phyloP scores from a whole-genome alignment of 2,797 vertebrate species.

The Sebastes steindachneri region DNA sequence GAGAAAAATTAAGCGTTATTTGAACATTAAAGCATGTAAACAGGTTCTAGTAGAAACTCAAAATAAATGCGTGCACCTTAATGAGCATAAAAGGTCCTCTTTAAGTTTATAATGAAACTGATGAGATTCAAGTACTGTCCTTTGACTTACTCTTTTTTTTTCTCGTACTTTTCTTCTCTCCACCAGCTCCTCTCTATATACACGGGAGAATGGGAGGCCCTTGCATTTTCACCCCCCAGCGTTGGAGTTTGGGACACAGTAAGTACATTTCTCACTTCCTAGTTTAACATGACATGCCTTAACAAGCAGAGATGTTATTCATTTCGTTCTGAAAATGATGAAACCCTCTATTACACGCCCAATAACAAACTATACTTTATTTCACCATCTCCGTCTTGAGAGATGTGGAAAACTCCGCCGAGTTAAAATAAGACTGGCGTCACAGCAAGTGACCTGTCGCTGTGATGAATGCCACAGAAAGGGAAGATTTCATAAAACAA shows the following conservation, averaged over 20 bases:
- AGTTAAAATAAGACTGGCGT: not conserved
- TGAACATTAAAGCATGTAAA: no score
- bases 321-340: not conserved
- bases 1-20: no score
- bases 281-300: not conserved
- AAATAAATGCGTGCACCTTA: not conserved
- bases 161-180: slow-evolving; percentile 14
- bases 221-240: slow-evolving; percentile 92
- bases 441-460: not conserved
- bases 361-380: not conserved
- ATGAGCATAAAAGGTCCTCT: not conserved
- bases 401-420: slow-evolving; percentile 31
- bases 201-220: slow-evolving; percentile 86
- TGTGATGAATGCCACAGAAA: slow-evolving; percentile 6
- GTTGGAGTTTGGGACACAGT: slow-evolving; percentile 96
- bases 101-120: not conserved
- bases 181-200: slow-evolving; percentile 88
- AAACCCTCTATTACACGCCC: not conserved
- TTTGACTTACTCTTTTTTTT: not conserved
- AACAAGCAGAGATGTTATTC: not conserved
- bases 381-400: not conserved
- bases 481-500: slow-evolving; percentile 29
- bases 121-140: not conserved
- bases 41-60: not conserved
- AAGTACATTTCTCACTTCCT: slow-evolving; percentile 69